These are phyloP conservation scores for Pangasianodon gigas DNA, from an alignment of 2,113 vertebrate genomes.

Conservation along the genomic window DNA sequence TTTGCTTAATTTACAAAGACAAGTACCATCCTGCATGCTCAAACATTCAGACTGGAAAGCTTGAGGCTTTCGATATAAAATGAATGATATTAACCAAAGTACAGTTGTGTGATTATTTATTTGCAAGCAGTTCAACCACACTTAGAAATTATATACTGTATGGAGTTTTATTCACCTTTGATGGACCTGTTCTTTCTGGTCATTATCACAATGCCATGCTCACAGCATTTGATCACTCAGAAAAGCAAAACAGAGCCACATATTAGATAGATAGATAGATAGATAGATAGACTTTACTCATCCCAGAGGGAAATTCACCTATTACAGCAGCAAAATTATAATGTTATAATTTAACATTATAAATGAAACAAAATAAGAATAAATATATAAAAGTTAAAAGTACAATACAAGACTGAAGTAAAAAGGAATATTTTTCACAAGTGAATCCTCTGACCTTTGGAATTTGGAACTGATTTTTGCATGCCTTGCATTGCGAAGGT, in stretches of 20 bases:
- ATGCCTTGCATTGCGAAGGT: not conserved
- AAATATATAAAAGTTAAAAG: not conserved
- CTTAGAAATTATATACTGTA: not conserved
- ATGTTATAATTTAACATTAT: not conserved
- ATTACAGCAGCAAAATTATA: not conserved
- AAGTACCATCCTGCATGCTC: not conserved
- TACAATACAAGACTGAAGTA: not conserved
- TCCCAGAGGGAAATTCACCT: not conserved
- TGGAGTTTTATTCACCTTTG: not conserved
- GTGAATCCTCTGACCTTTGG: not conserved
- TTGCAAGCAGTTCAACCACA: not conserved
- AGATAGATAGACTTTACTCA: not conserved
- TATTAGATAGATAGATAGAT: not conserved
- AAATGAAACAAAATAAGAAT: not conserved
- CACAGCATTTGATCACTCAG: no score
- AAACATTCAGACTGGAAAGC: not conserved
- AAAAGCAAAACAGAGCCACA: no score
- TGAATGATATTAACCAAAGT: not conserved
- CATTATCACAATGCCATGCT: not conserved
- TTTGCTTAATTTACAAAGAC: slow-evolving; percentile 2
- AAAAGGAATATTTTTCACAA: not conserved
- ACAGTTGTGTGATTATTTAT: not conserved
- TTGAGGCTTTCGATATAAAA: not conserved
- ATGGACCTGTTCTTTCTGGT: no score
- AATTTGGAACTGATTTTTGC: not conserved